Evolutionary conservation across 2,113 vertebrate species (phyloP).

Genomic region (Casuarius casuarius): DNA sequence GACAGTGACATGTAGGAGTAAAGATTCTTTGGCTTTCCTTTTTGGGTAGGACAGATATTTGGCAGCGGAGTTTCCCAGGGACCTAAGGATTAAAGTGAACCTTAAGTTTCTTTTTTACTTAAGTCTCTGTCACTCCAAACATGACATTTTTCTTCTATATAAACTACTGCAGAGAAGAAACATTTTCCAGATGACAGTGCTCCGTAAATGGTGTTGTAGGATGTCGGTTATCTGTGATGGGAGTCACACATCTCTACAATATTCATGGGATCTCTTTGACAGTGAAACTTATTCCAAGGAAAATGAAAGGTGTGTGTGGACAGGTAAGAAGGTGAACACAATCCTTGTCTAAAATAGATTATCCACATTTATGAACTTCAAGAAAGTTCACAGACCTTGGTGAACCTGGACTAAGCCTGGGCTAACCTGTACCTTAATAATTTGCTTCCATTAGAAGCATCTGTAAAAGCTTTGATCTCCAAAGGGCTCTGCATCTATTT

Average conservation of each 20-base stretch:
- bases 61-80: conserved; percentile 51
- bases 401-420: not conserved
- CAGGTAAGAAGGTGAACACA: not conserved
- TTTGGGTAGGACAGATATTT: conserved; percentile 64
- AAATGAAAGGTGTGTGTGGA: not conserved
- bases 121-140: conserved; percentile 23
- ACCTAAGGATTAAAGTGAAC: conserved; percentile 52
- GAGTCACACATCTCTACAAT: not conserved
- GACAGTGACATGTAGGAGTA: conserved; percentile 64
- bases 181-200: conserved; percentile 29
- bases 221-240: conserved; percentile 8
- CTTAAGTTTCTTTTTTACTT: conserved; percentile 34
- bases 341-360: not conserved
- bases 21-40: conserved; percentile 55
- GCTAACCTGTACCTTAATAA: not conserved
- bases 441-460: not conserved
- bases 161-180: conserved; percentile 59
- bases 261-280: not conserved
- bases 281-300: not conserved
- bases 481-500: not conserved
- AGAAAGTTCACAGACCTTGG: not conserved
- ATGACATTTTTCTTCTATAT: conserved; percentile 43
- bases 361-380: not conserved
- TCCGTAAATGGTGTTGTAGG: conserved; percentile 23
- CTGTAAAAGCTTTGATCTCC: not conserved